phyloP scores from a whole-genome alignment of 2,888 invertebrate genomes.

The Eudemis profundana region DNA sequence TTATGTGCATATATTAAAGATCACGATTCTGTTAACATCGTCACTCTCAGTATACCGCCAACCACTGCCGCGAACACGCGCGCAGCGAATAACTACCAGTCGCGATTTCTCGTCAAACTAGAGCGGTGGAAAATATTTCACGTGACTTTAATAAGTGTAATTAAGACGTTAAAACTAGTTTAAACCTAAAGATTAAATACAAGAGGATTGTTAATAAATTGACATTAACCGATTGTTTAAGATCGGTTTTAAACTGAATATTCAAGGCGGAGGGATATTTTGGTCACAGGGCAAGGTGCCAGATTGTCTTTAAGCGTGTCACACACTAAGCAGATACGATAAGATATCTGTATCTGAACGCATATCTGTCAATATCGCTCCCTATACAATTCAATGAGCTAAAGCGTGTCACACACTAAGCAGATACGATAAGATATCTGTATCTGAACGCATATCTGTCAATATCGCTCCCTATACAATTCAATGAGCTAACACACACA shows the following conservation, averaged over 20 bases:
- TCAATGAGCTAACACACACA: too few relatives aligned
- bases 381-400: too few relatives aligned
- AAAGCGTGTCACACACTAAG: too few relatives aligned
- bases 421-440: too few relatives aligned
- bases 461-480: too few relatives aligned
- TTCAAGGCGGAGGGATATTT: constrained; percentile 75
- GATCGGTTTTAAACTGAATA: constrained; percentile 49
- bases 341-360: too few relatives aligned
- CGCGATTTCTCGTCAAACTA: constrained; percentile 16
- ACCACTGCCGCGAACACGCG: constrained; percentile 14
- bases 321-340: too few relatives aligned
- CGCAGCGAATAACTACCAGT: neutral
- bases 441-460: too few relatives aligned
- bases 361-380: too few relatives aligned
- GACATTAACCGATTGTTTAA: constrained; percentile 17
- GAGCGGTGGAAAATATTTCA: neutral
- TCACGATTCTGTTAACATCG: constrained; percentile 9
- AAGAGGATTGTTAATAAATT: constrained; percentile 1
- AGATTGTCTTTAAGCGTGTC: constrained; percentile 56
- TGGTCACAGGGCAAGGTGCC: constrained; percentile 75
- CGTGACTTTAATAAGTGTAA: neutral
- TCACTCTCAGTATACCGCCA: constrained; percentile 29
- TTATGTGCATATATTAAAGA: constrained; percentile 41
- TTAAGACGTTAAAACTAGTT: neutral
- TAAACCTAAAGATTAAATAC: neutral